Conservation (phyloP, 2,888 invertebrate species). For the Folsomia manolachei region DNA sequence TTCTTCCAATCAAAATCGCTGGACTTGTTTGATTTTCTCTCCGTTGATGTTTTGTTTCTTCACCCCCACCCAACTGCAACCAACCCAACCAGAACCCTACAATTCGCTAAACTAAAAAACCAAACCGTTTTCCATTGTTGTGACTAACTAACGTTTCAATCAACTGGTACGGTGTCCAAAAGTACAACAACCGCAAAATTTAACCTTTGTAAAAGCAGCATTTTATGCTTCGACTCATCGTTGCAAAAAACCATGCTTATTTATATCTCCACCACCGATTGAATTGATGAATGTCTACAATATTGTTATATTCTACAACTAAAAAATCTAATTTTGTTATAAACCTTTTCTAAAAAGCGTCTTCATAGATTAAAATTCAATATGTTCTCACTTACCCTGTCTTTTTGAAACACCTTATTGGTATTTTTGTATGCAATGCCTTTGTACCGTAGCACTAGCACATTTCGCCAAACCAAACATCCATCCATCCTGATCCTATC, state of each 20-base stretch:
- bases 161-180: not conserved
- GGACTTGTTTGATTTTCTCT: constrained; percentile 12
- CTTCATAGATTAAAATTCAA: constrained; percentile 20
- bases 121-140: not conserved
- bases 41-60: not conserved
- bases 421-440: not conserved
- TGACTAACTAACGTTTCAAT: not conserved
- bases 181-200: not conserved
- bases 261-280: not conserved
- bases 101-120: not conserved
- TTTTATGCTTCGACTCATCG: constrained; percentile 12
- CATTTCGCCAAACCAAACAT: not conserved
- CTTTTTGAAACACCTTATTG: not conserved
- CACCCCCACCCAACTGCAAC: not conserved
- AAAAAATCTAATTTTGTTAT: constrained; percentile 19
- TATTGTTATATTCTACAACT: constrained; percentile 15
- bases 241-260: too few relatives aligned
- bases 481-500: not conserved
- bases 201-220: not conserved
- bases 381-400: constrained; percentile 7
- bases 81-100: not conserved
- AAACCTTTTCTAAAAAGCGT: constrained; percentile 21
- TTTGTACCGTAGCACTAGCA: too few relatives aligned
- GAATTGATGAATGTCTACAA: not conserved
- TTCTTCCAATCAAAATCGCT: constrained; percentile 20